These are phyloP conservation scores for Thamnaconus septentrionalis DNA, from an alignment of 2,113 vertebrate genomes.

Conservation along the genomic window DNA sequence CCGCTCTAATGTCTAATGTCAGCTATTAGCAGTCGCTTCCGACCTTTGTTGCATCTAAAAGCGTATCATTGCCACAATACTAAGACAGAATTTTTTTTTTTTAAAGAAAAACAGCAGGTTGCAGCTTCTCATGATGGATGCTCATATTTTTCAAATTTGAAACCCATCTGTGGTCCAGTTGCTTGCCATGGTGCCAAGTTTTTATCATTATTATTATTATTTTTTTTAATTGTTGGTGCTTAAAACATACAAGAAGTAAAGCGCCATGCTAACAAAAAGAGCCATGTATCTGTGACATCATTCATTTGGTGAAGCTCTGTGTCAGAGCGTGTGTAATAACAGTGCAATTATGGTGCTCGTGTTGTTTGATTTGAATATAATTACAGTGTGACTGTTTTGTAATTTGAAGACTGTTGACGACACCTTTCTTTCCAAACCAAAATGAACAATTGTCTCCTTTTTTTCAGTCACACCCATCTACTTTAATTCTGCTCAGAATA, in stretches of 20 bases:
- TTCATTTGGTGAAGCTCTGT: neutral
- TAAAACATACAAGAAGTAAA: neutral
- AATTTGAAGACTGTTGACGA: neutral
- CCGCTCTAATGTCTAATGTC: too few species aligned
- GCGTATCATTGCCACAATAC: too few species aligned
- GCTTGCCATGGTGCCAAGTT: too few species aligned
- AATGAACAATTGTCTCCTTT: conserved; percentile 4
- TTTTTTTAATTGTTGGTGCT: neutral
- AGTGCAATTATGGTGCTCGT: neutral
- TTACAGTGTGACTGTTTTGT: neutral
- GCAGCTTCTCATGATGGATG: too few species aligned
- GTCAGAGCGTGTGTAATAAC: neutral
- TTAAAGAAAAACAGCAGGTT: too few species aligned
- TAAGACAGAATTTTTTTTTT: too few species aligned
- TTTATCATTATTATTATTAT: too few species aligned
- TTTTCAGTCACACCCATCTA: neutral
- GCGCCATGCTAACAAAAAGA: neutral
- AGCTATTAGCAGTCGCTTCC: too few species aligned
- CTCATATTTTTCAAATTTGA: too few species aligned
- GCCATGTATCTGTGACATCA: neutral
- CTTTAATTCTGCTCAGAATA: conserved; percentile 3
- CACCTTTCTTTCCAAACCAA: neutral
- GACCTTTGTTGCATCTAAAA: too few species aligned
- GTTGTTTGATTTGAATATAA: neutral
- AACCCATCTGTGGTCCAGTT: too few species aligned